Percentiles rank a stretch among this genome's conserved stretches.
phyloP scores from a whole-genome alignment of 2,113 vertebrate species.

The Chaetorhynchus papuensis region DNA sequence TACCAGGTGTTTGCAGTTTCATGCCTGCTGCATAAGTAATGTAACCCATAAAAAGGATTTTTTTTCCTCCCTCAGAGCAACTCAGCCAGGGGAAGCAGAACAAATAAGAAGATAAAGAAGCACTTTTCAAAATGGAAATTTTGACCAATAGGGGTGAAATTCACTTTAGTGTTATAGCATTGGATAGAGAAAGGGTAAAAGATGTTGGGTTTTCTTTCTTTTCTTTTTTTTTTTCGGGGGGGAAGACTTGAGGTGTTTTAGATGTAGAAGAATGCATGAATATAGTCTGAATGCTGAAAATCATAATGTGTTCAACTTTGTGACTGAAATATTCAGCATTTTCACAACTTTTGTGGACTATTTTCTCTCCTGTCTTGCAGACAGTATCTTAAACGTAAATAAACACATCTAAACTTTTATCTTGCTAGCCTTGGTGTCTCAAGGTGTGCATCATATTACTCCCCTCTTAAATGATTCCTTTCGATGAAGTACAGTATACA shows the following conservation, averaged over 20 bases:
- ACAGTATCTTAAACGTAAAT: not conserved
- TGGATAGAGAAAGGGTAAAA: not conserved
- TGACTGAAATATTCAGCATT: not conserved
- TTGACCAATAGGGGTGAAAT: conserved; percentile 14
- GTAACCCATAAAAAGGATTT: conserved; percentile 38
- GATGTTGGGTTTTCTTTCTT: not conserved
- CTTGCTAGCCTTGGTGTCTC: not conserved
- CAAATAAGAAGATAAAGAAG: conserved; percentile 34
- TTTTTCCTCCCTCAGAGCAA: not conserved
- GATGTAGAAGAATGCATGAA: not conserved
- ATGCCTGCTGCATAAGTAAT: conserved; percentile 65
- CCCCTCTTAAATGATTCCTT: not conserved
- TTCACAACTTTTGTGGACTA: not conserved
- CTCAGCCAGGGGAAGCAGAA: conserved; percentile 14
- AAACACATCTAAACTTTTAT: not conserved
- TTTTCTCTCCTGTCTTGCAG: not conserved
- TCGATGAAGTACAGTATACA: not conserved
- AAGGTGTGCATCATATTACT: not conserved
- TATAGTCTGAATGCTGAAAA: not conserved
- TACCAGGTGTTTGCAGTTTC: conserved; percentile 69
- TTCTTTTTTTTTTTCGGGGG: not conserved
- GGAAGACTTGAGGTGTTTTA: not conserved
- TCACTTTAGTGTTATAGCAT: not conserved
- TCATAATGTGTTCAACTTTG: not conserved
- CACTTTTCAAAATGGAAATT: not conserved